Conservation (phyloP, 2,888 invertebrate genomes). For the Aspidiotus rigidus region DNA sequence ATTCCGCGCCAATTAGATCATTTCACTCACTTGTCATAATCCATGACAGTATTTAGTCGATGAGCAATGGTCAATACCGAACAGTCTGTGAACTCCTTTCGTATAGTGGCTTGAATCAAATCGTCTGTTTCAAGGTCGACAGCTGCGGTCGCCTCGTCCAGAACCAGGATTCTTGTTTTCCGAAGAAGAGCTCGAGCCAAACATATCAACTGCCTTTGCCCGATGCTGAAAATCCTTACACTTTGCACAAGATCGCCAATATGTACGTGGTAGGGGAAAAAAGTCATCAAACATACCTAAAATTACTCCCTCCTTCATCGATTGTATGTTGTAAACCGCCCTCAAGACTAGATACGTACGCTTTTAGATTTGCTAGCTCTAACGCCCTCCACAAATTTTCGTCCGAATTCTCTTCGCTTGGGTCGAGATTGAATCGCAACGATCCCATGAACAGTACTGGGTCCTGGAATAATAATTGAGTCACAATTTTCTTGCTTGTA, state of each 20-base stretch:
- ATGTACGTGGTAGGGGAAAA: too few species aligned
- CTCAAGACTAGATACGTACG: slow-evolving; percentile 66
- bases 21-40: slow-evolving; percentile 46
- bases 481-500: not conserved
- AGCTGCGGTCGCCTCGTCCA: too few species aligned
- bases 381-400: slow-evolving; percentile 79
- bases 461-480: slow-evolving; percentile 52
- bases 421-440: slow-evolving; percentile 84
- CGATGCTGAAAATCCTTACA: slow-evolving; percentile 65
- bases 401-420: slow-evolving; percentile 68
- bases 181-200: too few species aligned
- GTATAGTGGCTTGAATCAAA: too few species aligned
- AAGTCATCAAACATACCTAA: slow-evolving; percentile 39
- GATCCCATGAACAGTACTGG: slow-evolving; percentile 90
- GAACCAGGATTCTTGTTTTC: too few species aligned
- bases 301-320: slow-evolving; percentile 84
- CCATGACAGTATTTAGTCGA: too few species aligned
- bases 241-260: slow-evolving; percentile 46
- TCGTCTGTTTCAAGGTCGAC: too few species aligned
- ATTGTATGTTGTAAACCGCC: slow-evolving; percentile 74
- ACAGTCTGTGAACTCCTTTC: too few species aligned
- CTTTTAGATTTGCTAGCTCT: slow-evolving; percentile 79
- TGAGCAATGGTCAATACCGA: too few species aligned
- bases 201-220: too few species aligned
- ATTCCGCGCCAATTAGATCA: not conserved